Evolutionary conservation across 2,113 vertebrate species (phyloP), one percentile per base, ranked within the genome.

Genomic region (Urocolius indicus): DNA sequence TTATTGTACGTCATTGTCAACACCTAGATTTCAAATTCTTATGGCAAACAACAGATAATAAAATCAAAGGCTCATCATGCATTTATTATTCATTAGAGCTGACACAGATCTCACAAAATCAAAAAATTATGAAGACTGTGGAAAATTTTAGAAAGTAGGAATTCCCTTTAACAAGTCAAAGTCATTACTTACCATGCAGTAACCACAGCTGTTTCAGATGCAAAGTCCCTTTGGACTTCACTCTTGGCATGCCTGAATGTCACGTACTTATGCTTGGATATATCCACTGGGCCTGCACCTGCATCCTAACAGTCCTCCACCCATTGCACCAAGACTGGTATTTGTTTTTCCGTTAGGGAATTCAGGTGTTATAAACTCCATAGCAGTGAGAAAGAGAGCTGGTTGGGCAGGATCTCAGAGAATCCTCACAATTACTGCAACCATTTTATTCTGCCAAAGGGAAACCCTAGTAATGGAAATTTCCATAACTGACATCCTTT

Each of bases 381-480:
- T 0, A 3, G 32, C 27, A 83, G 38, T 55, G 51, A 85, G 57
- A 84, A 87, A 67, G 29, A 80, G 26, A 83, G 58, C 38, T 79
- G 41, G 43, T 85, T 90, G 46, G 63, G 11, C 55, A 91, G 67
- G 49, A 92, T 78, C 72, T 83, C 75, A 73, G 65, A 88, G 72
- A 86, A 94, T 65, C 32, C 20, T 87, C 57, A 54, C 15, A 55
- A 34, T 59, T 90, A 92, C 43, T 88, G 83, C 43, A 94, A 49
- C 32, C 68, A 67, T 86, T 88, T 75, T 86, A 16, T 77, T 86
- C 29, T 84, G 65, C 83, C 75, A 81, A 76, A 89, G 45, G 68
- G 94, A 93, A 95, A 81, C n/a, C 38, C 32, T 93, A 69, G 48
- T 77, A 80, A 95, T 94, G 93, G 92, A 97, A 95, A 92, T 97